These are phyloP conservation scores for Corynorhinus townsendii DNA, from an alignment of 2,113 vertebrate species.

Conservation along the genomic window DNA sequence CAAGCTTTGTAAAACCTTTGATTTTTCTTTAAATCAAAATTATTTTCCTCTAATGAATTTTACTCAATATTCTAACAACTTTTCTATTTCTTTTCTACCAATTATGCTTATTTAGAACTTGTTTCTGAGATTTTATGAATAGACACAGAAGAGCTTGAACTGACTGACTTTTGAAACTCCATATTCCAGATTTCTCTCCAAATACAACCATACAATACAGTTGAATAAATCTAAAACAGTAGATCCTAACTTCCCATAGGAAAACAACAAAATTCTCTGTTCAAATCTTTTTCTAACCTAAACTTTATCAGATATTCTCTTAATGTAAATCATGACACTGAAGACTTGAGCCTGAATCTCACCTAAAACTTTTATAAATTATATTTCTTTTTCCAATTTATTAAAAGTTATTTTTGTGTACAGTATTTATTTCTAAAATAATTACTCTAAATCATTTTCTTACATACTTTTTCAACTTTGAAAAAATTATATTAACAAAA, in stretches of 20 bases:
- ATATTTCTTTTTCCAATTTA: background rate
- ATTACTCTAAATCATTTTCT: background rate
- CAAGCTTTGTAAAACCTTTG: background rate
- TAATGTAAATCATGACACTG: background rate
- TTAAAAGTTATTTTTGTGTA: background rate
- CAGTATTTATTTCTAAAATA: background rate
- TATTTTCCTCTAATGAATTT: background rate
- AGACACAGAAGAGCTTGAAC: background rate
- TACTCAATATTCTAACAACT: background rate
- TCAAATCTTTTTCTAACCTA: background rate
- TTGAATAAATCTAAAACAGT: background rate
- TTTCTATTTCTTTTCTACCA: background rate
- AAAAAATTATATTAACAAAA: background rate
- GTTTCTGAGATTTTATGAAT: background rate
- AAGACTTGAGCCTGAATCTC: background rate
- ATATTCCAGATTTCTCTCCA: background rate
- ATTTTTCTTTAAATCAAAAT: background rate
- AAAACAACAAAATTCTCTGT: background rate
- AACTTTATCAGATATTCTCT: background rate
- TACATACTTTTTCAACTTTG: background rate
- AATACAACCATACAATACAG: background rate
- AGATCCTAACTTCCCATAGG: background rate
- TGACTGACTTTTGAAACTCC: background rate
- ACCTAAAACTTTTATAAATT: background rate
- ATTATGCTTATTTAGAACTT: background rate